phyloP scores from a whole-genome alignment of 1,140 invertebrate genomes.

The Brachionus rubens region DNA sequence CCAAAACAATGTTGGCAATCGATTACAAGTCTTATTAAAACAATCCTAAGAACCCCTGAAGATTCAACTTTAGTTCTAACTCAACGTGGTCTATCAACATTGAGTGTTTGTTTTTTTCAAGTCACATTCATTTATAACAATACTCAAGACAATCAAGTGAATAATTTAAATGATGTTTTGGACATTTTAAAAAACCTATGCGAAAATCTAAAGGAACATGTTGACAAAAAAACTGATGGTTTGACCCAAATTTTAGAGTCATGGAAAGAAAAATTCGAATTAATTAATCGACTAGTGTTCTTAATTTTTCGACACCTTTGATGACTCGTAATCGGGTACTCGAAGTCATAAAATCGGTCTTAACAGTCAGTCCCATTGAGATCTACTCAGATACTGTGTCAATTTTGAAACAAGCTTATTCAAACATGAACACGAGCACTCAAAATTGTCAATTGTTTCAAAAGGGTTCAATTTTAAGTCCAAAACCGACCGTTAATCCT shows the following conservation, averaged over 20 bases:
- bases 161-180: not conserved
- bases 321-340: not conserved
- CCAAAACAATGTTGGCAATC: not conserved
- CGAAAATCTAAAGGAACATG: not conserved
- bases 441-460: not conserved
- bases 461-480: not conserved
- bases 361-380: not conserved
- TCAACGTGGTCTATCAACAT: not conserved
- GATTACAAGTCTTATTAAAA: not conserved
- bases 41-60: not conserved
- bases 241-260: not conserved
- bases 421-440: not conserved
- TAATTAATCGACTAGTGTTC: not conserved
- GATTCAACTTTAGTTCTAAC: not conserved
- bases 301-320: not conserved
- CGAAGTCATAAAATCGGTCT: not conserved
- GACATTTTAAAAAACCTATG: not conserved
- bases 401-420: not conserved
- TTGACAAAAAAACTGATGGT: not conserved
- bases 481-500: not conserved
- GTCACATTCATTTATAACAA: not conserved
- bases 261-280: conserved; percentile 46
- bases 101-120: not conserved
- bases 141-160: not conserved
- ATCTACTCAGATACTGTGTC: not conserved